Evolutionary conservation across 1,140 invertebrate species (phyloP).

Genomic region (Cydia pomonella): DNA sequence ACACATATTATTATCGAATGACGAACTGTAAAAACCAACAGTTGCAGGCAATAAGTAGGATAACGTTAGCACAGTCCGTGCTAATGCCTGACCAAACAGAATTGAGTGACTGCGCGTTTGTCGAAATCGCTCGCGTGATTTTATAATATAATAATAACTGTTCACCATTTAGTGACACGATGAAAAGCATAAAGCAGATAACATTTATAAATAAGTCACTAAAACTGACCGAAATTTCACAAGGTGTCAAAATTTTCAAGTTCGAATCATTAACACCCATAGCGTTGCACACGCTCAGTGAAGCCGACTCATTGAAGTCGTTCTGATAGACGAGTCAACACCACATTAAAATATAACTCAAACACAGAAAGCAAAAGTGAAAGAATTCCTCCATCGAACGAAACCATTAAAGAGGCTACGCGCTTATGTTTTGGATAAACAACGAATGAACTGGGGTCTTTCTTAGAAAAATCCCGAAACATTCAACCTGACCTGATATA

Average conservation of each 20-base stretch:
- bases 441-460: slow-evolving; percentile 55
- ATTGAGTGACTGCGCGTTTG: slow-evolving; percentile 49
- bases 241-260: slow-evolving; percentile 40
- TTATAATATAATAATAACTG: slow-evolving; percentile 77
- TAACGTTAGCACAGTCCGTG: slow-evolving; percentile 60
- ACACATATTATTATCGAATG: slow-evolving; percentile 54
- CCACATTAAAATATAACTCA: slow-evolving; percentile 46
- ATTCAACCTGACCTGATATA: slow-evolving; percentile 51
- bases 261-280: slow-evolving; percentile 30
- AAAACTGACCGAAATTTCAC: slow-evolving; percentile 66
- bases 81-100: slow-evolving; percentile 65
- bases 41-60: slow-evolving; percentile 61
- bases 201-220: slow-evolving; percentile 56
- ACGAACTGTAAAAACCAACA: slow-evolving; percentile 64
- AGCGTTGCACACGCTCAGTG: neutral
- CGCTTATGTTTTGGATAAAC: slow-evolving; percentile 69
- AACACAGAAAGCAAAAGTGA: slow-evolving; percentile 62
- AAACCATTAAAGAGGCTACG: slow-evolving; percentile 59
- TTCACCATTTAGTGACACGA: slow-evolving; percentile 57
- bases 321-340: slow-evolving; percentile 32
- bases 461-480: slow-evolving; percentile 67
- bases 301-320: slow-evolving; percentile 26
- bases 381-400: slow-evolving; percentile 57
- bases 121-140: slow-evolving; percentile 67
- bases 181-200: slow-evolving; percentile 52